Conservation (phyloP, 2,113 vertebrate species). For the Callocephalon fimbriatum region DNA sequence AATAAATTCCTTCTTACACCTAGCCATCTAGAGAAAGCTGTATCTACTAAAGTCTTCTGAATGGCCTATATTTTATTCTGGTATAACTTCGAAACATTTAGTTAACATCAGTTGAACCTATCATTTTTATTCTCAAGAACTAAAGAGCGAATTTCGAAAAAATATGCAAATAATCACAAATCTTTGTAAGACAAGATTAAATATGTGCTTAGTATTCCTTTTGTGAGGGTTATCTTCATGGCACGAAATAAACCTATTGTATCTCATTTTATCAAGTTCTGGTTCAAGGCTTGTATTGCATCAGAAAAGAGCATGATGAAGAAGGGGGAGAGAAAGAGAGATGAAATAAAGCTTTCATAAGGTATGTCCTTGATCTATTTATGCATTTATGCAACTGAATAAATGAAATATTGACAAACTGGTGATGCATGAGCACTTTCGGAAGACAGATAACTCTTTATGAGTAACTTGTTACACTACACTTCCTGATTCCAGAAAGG, state of each 20-base stretch:
- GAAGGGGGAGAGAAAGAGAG: background rate
- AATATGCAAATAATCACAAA: background rate
- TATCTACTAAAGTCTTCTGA: background rate
- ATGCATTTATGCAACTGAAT: background rate
- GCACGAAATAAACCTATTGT: background rate
- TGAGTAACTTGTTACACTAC: background rate
- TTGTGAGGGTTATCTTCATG: background rate
- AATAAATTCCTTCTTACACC: background rate
- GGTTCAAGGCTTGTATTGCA: background rate
- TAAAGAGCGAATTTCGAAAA: background rate
- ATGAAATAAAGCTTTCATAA: background rate
- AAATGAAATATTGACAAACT: conserved; percentile 15
- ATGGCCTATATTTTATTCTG: background rate
- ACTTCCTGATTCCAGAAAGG: background rate
- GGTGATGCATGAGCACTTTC: background rate
- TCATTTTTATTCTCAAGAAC: background rate
- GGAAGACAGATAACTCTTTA: background rate
- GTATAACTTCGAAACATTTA: background rate
- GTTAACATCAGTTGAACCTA: background rate
- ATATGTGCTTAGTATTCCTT: background rate
- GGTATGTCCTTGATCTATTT: background rate
- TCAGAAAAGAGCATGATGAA: background rate
- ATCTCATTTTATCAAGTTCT: background rate
- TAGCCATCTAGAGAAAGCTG: background rate
- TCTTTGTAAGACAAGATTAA: background rate